Evolutionary conservation across 2,797 vertebrate species (phyloP).

Genomic region (Schizopygopsis pylzovi): DNA sequence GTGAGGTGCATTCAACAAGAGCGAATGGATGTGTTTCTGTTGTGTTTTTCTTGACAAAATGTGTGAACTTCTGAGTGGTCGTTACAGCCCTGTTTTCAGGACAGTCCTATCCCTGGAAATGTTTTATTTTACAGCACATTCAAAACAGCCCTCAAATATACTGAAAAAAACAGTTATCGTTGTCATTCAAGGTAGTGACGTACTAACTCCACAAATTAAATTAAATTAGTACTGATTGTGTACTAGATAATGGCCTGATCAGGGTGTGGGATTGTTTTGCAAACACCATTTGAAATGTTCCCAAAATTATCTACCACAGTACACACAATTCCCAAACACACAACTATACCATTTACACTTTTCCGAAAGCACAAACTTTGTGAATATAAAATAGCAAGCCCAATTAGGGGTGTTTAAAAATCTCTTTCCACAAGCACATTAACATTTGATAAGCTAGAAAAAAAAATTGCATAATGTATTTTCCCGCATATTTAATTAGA

Average conservation of each 20-base stretch:
- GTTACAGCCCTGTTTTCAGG: not conserved
- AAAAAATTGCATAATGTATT: not conserved
- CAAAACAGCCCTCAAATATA: not conserved
- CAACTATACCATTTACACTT: not conserved
- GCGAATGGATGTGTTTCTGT: slow-evolving; percentile 37
- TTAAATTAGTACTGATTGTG: not conserved
- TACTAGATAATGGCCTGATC: not conserved
- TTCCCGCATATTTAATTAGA: not conserved
- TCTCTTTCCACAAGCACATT: not conserved
- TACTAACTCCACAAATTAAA: not conserved
- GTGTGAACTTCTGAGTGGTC: not conserved
- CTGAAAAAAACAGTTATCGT: not conserved
- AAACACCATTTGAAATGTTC: not conserved
- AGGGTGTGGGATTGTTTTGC: not conserved
- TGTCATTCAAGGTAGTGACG: not conserved
- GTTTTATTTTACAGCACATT: not conserved
- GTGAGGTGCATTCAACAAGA: slow-evolving; percentile 74
- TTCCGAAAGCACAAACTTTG: not conserved
- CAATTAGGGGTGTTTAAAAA: not conserved
- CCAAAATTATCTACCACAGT: not conserved
- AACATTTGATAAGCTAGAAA: not conserved
- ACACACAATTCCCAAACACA: not conserved
- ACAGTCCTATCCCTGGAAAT: not conserved
- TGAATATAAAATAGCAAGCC: not conserved
- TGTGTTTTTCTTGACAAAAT: not conserved